Percentiles rank a stretch among this genome's conserved stretches.
Evolutionary conservation across 2,888 invertebrate genomes (phyloP).

Genomic region (Rotaria magnacalcarata): DNA sequence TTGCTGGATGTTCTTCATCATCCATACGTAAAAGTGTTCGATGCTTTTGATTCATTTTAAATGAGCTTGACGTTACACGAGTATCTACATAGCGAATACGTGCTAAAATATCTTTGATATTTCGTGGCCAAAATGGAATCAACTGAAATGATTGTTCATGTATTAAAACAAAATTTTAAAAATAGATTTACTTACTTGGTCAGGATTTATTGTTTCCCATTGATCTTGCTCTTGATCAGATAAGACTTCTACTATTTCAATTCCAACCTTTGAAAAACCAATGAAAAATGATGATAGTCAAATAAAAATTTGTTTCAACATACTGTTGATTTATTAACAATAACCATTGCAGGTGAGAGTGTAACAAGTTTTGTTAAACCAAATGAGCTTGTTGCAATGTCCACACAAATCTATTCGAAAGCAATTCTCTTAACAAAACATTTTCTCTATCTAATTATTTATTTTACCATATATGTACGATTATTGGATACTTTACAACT

Average conservation of each 20-base stretch:
- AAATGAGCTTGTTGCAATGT: slow-evolving; percentile 81
- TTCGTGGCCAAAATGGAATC: neutral
- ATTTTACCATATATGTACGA: slow-evolving; percentile 50
- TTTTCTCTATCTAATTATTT: slow-evolving; percentile 32
- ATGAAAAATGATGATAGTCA: neutral
- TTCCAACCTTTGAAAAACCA: slow-evolving; percentile 61
- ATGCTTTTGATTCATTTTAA: slow-evolving; percentile 47
- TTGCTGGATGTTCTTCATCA: slow-evolving; percentile 53
- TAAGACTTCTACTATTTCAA: slow-evolving; percentile 72
- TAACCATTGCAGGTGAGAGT: slow-evolving; percentile 86
- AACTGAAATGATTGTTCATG: slow-evolving; percentile 5
- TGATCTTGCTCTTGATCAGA: slow-evolving; percentile 46
- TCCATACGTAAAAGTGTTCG: slow-evolving; percentile 42
- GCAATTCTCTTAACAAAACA: slow-evolving; percentile 20
- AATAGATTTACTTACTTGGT: slow-evolving; percentile 25
- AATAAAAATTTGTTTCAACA: neutral
- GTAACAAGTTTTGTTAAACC: slow-evolving; percentile 90
- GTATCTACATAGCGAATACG: neutral
- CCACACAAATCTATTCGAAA: slow-evolving; percentile 75
- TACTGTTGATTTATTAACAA: slow-evolving; percentile 56
- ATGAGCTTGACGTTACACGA: slow-evolving; percentile 37
- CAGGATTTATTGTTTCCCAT: neutral
- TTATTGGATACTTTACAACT: slow-evolving; percentile 50
- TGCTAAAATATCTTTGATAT: slow-evolving; percentile 37
- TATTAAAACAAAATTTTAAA: neutral